phyloP scores from a whole-genome alignment of 2,113 vertebrate species.

The Gobio gobio region DNA sequence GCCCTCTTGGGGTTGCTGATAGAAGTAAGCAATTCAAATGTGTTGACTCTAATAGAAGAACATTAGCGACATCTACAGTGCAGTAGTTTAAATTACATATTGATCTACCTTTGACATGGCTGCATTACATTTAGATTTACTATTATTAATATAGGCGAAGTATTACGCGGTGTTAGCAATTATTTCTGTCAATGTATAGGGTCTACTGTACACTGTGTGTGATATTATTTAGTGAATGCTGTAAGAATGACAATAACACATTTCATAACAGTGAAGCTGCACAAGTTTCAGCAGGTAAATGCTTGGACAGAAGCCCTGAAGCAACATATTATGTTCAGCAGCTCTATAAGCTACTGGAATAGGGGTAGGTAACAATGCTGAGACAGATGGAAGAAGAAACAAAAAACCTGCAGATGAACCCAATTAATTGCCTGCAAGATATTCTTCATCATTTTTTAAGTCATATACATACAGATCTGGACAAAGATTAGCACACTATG shows the following conservation, averaged over 20 bases:
- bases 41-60: neutral
- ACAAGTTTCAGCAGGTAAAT: conserved; percentile 4
- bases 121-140: neutral
- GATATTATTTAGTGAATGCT: neutral
- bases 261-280: neutral
- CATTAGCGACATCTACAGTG: conserved; percentile 34
- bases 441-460: neutral
- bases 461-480: neutral
- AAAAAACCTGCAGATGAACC: neutral
- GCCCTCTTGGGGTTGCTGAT: conserved; percentile 36
- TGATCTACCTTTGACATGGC: neutral
- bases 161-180: too few relatives aligned
- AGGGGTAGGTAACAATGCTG: neutral
- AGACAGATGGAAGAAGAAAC: neutral
- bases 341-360: neutral
- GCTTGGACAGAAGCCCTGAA: neutral
- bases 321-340: neutral
- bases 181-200: too few relatives aligned
- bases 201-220: neutral
- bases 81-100: neutral
- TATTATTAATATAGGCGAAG: neutral
- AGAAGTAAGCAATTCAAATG: neutral
- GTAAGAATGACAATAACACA: neutral
- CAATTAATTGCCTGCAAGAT: neutral
- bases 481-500: too few relatives aligned